Percentiles rank a stretch among this genome's conserved stretches.
Conservation (phyloP, 2,113 vertebrate genomes). For the Cinclus mexicanus region DNA sequence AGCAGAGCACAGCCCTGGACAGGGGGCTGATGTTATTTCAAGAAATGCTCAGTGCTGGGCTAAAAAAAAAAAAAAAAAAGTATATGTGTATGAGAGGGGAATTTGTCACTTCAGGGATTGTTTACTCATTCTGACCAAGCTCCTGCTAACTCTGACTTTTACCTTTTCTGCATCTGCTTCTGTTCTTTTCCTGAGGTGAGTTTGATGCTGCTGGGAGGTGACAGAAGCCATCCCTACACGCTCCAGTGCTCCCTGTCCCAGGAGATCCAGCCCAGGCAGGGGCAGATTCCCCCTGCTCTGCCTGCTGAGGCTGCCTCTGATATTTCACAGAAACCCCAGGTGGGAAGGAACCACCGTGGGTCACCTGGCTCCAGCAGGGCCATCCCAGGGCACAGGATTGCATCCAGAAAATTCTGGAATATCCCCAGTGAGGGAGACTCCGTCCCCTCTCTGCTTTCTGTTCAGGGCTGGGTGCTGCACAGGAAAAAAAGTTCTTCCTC, state of each 20-base stretch:
- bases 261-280: not conserved
- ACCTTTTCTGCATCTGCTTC: not conserved
- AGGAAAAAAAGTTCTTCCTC: not conserved
- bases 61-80: not conserved
- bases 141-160: not conserved
- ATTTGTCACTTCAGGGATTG: not conserved
- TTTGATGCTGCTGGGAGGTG: not conserved
- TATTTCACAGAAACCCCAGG: not conserved
- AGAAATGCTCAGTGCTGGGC: not conserved
- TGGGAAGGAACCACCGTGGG: not conserved
- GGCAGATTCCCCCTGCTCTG: not conserved
- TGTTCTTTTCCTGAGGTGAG: not conserved
- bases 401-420: not conserved
- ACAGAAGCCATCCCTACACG: not conserved
- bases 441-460: not conserved
- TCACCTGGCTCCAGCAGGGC: not conserved
- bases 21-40: slow-evolving; percentile 12
- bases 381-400: not conserved
- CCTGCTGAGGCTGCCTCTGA: not conserved
- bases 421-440: not conserved
- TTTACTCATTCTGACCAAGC: not conserved
- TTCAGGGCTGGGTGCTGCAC: not conserved
- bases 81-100: not conserved
- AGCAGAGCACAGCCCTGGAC: not conserved
- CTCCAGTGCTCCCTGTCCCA: not conserved